Base-by-base conservation (phyloP, 2,888 invertebrate genomes). In the Microctonus hyperodae region DNA sequence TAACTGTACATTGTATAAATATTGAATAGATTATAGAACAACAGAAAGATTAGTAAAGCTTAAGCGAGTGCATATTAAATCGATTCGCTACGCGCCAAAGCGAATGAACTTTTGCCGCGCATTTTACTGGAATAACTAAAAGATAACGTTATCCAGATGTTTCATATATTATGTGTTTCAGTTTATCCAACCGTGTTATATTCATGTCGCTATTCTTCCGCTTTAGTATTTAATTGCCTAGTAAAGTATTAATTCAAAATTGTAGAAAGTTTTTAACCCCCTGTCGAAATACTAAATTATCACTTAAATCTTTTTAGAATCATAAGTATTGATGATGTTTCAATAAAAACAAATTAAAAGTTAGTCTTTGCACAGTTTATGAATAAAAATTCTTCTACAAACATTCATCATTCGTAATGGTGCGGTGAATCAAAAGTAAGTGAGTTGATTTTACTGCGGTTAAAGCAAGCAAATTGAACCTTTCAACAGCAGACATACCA, bases 401-500 rank as follows among this genome's bases (percentile, higher is more conserved):
- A 58, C 13, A 33, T 44, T 57, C 13, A 35, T 37, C 33, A 57
- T 25, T 13, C 37, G 20, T 10, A 5, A n/a, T 6, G 33, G 16
- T 57, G 7, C 20, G 11, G 6, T 10, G 9, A 56, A 4, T 16
- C 33, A 16, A 35, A 7, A 7, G 13, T 23, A 37, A 40, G 16
- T 40, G 25, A 40, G 22, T 11, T 40, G n/a, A 22, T 33, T 16
- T 10, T 65, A 40, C 44, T 25, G 25, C 11, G 13, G 13, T 59
- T n/a, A n/a, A 40, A 44, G n/a, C 44, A 4, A 40, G 44, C 31
- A 44, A 59, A 59, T 44, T n/a, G 28, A 60, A 56, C 68, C 60
- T 70, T 73, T 72, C 69, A 68, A 66, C 68, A 62, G 56, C 48
- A 64, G 59, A 70, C 69, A 70, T 61, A 74, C 71, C 69, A 69